Conservation (phyloP, 2,113 vertebrate species). For the Laticauda colubrina region DNA sequence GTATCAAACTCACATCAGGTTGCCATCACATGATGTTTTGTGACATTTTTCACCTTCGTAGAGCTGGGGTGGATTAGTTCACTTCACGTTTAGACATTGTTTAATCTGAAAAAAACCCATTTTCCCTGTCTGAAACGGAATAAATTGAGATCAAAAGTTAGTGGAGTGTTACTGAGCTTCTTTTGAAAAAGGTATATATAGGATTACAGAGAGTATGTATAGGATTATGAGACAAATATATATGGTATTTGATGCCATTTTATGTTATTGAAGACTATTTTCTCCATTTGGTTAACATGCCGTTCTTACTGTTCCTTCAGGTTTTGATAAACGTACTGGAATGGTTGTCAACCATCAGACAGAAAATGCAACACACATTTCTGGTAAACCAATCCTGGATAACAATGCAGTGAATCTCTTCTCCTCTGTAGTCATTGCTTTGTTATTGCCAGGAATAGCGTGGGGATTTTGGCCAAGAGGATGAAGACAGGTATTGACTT, state of each 20-base stretch:
- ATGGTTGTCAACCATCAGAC: slow-evolving; percentile 85
- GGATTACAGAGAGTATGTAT: neutral
- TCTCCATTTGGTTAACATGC: slow-evolving; percentile 16
- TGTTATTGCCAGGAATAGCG: slow-evolving; percentile 83
- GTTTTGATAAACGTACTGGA: slow-evolving; percentile 82
- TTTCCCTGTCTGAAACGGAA: neutral
- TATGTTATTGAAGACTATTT: neutral
- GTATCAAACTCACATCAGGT: too few relatives aligned
- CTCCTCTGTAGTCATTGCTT: slow-evolving; percentile 84
- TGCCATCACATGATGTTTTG: too few relatives aligned
- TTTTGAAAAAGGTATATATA: neutral
- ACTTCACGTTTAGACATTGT: neutral
- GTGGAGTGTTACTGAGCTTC: neutral
- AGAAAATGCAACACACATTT: slow-evolving; percentile 75
- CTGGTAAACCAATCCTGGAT: slow-evolving; percentile 91
- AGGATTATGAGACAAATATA: too few relatives aligned
- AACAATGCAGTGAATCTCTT: slow-evolving; percentile 96
- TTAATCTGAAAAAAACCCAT: neutral
- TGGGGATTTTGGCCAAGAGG: slow-evolving; percentile 84
- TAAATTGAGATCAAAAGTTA: neutral
- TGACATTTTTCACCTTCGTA: too few relatives aligned
- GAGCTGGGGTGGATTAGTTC: neutral
- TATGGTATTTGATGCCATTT: slow-evolving; percentile 1
- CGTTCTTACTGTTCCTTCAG: slow-evolving; percentile 61
- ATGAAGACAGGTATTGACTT: slow-evolving; percentile 49